Conservation (phyloP, 2,888 invertebrate species). For the Mesodorylaimus sp. region DNA sequence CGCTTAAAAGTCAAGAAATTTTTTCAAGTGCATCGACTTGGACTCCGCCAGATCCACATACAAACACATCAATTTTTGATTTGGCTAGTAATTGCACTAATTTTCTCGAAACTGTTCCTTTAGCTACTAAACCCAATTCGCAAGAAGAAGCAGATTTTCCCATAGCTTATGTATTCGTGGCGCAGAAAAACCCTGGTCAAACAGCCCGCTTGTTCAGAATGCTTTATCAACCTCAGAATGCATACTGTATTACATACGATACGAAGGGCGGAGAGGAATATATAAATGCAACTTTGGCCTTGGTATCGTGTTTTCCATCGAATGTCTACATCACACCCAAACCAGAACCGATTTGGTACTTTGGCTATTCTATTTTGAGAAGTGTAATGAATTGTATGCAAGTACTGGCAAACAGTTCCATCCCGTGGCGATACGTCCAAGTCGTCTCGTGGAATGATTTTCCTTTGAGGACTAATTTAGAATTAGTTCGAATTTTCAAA, state of each 20-base stretch:
- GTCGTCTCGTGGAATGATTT: conserved; percentile 1
- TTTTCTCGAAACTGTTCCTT: no score
- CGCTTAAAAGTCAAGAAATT: no score
- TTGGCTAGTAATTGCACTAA: neutral
- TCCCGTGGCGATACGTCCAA: neutral
- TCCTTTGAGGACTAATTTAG: conserved; percentile 3
- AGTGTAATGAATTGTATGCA: neutral
- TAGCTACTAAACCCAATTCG: neutral
- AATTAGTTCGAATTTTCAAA: conserved; percentile 1
- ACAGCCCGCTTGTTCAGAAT: neutral
- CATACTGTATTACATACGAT: neutral
- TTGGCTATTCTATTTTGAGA: neutral
- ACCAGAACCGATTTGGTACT: no score
- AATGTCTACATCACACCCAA: no score
- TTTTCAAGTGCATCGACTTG: no score
- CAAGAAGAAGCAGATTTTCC: conserved; percentile 1
- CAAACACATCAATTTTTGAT: no score
- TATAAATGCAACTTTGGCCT: neutral
- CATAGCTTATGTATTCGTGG: neutral
- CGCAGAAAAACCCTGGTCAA: neutral
- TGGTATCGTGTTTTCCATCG: conserved; percentile 2
- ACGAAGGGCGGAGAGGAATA: neutral
- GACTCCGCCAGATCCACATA: no score
- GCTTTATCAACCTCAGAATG: neutral
- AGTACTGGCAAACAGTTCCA: neutral